Conservation (phyloP, 2,113 vertebrate species). For the Macrotis lagotis region DNA sequence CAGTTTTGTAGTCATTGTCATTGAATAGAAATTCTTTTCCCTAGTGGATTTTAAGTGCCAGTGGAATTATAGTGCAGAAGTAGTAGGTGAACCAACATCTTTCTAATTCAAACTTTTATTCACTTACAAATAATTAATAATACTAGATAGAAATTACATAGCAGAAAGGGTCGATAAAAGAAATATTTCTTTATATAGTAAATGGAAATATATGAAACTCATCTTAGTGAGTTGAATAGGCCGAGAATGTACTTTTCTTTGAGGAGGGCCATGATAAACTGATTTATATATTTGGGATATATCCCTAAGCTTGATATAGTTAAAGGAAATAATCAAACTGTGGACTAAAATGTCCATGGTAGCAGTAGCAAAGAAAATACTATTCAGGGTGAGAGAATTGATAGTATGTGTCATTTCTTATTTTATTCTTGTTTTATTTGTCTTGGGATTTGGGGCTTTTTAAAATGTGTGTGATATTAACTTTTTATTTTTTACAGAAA, state of each 20-base stretch:
- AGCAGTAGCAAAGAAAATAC: neutral
- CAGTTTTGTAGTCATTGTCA: neutral
- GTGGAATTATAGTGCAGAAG: neutral
- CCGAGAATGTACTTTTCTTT: neutral
- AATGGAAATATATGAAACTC: neutral
- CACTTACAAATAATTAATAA: neutral
- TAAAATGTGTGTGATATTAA: neutral
- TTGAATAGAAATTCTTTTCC: neutral
- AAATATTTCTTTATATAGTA: too few species aligned
- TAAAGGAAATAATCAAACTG: neutral
- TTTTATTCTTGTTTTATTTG: neutral
- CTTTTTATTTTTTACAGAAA: constrained; percentile 85
- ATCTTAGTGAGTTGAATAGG: neutral
- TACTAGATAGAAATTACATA: neutral
- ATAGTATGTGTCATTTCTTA: neutral
- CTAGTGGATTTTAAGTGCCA: neutral
- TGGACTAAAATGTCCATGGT: neutral
- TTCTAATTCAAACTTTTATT: neutral
- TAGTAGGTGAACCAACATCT: neutral
- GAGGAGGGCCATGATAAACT: neutral
- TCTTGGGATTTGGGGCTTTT: neutral
- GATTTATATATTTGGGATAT: neutral
- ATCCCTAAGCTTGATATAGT: neutral
- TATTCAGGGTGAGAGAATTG: neutral
- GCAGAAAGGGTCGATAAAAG: neutral